Evolutionary conservation across 2,113 vertebrate genomes (phyloP), one percentile per base, ranked within the genome.

Genomic region (Sciurus niger): DNA sequence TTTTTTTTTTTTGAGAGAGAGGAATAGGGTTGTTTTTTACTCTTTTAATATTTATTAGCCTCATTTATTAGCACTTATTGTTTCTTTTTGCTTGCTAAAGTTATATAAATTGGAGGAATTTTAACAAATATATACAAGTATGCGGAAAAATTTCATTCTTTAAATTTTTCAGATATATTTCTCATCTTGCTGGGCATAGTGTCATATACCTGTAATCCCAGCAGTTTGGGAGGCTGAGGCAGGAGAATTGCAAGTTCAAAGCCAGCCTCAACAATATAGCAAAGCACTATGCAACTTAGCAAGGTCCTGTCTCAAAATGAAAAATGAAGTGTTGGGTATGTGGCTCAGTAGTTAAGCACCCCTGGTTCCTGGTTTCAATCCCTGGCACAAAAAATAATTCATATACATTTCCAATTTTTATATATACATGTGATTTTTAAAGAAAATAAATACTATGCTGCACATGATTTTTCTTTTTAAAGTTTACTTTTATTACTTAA

Each of bases 401-500:
- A 79, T 32, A 32, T 79, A 53, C n/a, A 9, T 67, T 74, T 79
- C 1, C 5, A 63, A 53, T 70, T 6, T 74, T 79, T 87, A 79
- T 40, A 24, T 28, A 70, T 92, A 22, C 2, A 60, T 83, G 83
- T n/a, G 28, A 20, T 76, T 87, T 86, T 82, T 40, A 1, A 94
- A 60, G 60, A 92, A 76, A 74, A 90, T 90, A 53, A 51, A 30
- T 30, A 17, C 55, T 13, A 37, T 8, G n/a, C 18, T 43, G 34
- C 78, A 65, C 22, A 65, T 67, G n/a, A 84, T 43, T 84, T 91
- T 79, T 53, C 8, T 51, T 89, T 67, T 32, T 30, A 8, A 67
- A 84, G 37, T 67, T 77, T 88, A 76, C 22, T 83, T 92, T 88
- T 77, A 72, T 84, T 84, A 63, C 43, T 55, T 95, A 40, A 76